Conservation (phyloP, 2,888 invertebrate species). For the Dilophus febrilis region DNA sequence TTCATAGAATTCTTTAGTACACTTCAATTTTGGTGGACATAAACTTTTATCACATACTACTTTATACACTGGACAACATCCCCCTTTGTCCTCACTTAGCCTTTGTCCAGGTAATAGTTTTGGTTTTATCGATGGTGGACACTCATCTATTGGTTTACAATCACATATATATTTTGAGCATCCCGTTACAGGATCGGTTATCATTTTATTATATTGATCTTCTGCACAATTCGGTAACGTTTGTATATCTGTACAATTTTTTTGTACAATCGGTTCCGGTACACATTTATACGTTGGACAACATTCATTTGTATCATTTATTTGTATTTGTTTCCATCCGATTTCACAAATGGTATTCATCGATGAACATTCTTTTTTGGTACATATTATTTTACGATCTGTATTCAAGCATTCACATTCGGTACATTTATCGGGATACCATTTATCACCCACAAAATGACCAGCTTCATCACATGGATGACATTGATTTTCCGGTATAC, state of each 20-base stretch:
- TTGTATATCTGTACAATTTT: slow-evolving; percentile 36
- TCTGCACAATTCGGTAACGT: slow-evolving; percentile 51
- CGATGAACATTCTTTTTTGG: slow-evolving; percentile 39
- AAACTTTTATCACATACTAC: slow-evolving; percentile 41
- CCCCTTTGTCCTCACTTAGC: slow-evolving; percentile 36
- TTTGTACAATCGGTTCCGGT: slow-evolving; percentile 7
- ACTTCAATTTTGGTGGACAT: slow-evolving; percentile 38
- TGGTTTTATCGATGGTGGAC: slow-evolving; percentile 34
- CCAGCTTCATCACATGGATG: slow-evolving; percentile 56
- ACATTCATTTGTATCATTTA: slow-evolving; percentile 41
- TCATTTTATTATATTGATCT: slow-evolving; percentile 50
- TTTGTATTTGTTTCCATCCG: slow-evolving; percentile 36
- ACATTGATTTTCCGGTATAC: slow-evolving; percentile 48
- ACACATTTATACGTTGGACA: slow-evolving; percentile 39
- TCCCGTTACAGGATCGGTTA: slow-evolving; percentile 40
- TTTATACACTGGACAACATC: slow-evolving; percentile 52
- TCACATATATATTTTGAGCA: slow-evolving; percentile 63
- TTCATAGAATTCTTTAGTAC: slow-evolving; percentile 36
- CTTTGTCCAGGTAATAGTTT: slow-evolving; percentile 44
- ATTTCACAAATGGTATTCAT: slow-evolving; percentile 40
- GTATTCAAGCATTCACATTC: slow-evolving; percentile 44
- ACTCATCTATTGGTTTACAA: slow-evolving; percentile 55
- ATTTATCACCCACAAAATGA: slow-evolving; percentile 44
- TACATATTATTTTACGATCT: slow-evolving; percentile 40
- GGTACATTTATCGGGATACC: slow-evolving; percentile 54